Base-by-base conservation (phyloP, 2,888 invertebrate genomes). In the Patella caerulea region DNA sequence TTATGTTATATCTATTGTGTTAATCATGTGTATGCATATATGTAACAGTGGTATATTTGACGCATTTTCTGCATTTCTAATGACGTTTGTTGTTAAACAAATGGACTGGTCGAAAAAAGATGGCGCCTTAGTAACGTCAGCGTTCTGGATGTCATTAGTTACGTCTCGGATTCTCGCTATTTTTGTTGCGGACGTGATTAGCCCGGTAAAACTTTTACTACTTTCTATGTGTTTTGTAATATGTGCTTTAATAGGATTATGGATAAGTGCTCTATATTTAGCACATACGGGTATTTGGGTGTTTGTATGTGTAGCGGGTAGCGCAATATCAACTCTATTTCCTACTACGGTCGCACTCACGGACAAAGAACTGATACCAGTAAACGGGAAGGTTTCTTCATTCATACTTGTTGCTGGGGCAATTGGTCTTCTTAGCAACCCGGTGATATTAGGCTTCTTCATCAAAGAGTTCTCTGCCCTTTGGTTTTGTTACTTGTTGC, bases 401-500 rank as follows among this genome's bases (percentile, higher is more conserved):
- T 65, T 65, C 19, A 65, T 65, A 3, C 24, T 65, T 3, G 65
- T 65, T n/a, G 65, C 65, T 11, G 65, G 65, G 14, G 65, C 65
- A 9, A 65, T 65, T 3, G 65, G 65, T 65, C 24, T 65, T 24
- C 24, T 65, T 19, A 24, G 24, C 3, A 65, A 65, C 24, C 65
- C 65, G 11, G 14, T 65, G 11, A 14, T 65, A 9, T 14, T 65
- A 24, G 65, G 65, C 2, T 65, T 65, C 65, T 15, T 65, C 14
- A 65, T 65, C 19, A 19, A 65, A 65, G 65, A 65, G 24, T 65
- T 65, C 24, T 65, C 65, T 19, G 65, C 65, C 65, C 65, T 65
- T 65, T 65, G 24, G 19, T 65, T 65, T 24, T 65, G 65, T 24
- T 65, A 65, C 24, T 14, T 65, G 19, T 14, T 65, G 9, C 14